These are phyloP conservation scores for Galeopsomyia nigrocyanea DNA, from an alignment of 2,888 invertebrate species.

Conservation along the genomic window DNA sequence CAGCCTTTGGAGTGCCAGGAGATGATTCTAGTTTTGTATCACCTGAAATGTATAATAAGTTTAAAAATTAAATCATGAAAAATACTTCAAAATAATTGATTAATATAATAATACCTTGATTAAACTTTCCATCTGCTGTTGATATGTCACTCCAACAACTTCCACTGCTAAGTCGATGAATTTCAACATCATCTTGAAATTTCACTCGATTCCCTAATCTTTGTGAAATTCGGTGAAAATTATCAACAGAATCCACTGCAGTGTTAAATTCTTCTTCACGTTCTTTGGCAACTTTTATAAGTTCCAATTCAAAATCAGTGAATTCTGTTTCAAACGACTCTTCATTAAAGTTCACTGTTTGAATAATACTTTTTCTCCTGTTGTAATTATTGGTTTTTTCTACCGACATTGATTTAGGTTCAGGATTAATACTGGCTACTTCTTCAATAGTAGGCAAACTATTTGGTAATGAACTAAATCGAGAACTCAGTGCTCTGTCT, in stretches of 20 bases:
- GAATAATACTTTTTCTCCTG: conserved; percentile 55
- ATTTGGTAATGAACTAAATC: conserved; percentile 25
- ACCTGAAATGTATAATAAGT: conserved; percentile 8
- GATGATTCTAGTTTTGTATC: conserved; percentile 41
- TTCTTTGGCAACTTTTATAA: conserved; percentile 60
- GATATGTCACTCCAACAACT: conserved; percentile 50
- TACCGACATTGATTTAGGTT: conserved; percentile 14
- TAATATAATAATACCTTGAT: neutral
- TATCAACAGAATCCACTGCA: conserved; percentile 11
- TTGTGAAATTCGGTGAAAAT: conserved; percentile 1
- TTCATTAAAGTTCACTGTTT: conserved; percentile 50
- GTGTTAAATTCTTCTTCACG: conserved; percentile 40
- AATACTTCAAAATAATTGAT: conserved; percentile 14
- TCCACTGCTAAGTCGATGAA: conserved; percentile 31
- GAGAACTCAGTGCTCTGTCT: conserved; percentile 33
- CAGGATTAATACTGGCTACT: conserved; percentile 36
- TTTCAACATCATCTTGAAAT: conserved; percentile 45
- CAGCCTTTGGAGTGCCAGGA: conserved; percentile 61
- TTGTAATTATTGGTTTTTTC: conserved; percentile 21
- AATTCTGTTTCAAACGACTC: conserved; percentile 60
- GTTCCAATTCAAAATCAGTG: conserved; percentile 66
- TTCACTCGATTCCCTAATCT: conserved; percentile 35
- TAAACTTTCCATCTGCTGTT: conserved; percentile 40
- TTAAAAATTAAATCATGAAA: conserved; percentile 27
- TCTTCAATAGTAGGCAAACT: conserved; percentile 55